Evolutionary conservation across 2,113 vertebrate genomes (phyloP).

Genomic region (Diphyllodes magnificus): DNA sequence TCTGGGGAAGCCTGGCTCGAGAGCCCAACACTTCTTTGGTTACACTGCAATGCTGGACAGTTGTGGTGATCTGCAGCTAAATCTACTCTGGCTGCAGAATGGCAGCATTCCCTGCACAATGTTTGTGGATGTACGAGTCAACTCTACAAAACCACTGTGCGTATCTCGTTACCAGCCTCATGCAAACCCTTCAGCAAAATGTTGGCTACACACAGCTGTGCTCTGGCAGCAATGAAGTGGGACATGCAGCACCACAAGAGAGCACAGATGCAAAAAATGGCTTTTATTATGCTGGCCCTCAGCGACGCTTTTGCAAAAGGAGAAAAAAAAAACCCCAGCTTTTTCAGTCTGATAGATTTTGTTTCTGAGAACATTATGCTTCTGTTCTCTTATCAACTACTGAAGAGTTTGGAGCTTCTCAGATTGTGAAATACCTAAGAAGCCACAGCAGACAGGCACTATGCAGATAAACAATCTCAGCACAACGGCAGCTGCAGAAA

Average conservation of each 20-base stretch:
- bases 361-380: slow-evolving; percentile 24
- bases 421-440: slow-evolving; percentile 62
- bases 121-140: background rate
- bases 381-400: background rate
- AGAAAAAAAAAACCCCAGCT: background rate
- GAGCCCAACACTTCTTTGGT: background rate
- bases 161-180: background rate
- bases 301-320: background rate
- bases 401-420: background rate
- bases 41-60: background rate
- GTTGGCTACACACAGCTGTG: background rate
- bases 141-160: background rate
- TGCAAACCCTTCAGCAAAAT: background rate
- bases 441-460: slow-evolving; percentile 38
- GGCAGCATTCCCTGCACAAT: background rate
- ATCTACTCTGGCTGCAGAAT: background rate
- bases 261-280: background rate
- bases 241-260: background rate
- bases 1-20: background rate
- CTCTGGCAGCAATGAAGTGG: background rate
- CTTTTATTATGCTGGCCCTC: background rate
- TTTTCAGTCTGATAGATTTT: background rate
- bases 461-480: slow-evolving; percentile 55
- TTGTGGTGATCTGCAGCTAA: background rate
- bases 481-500: slow-evolving; percentile 58